phyloP scores from a whole-genome alignment of 2,888 invertebrate species.

The Ceratothoa steindachneri region DNA sequence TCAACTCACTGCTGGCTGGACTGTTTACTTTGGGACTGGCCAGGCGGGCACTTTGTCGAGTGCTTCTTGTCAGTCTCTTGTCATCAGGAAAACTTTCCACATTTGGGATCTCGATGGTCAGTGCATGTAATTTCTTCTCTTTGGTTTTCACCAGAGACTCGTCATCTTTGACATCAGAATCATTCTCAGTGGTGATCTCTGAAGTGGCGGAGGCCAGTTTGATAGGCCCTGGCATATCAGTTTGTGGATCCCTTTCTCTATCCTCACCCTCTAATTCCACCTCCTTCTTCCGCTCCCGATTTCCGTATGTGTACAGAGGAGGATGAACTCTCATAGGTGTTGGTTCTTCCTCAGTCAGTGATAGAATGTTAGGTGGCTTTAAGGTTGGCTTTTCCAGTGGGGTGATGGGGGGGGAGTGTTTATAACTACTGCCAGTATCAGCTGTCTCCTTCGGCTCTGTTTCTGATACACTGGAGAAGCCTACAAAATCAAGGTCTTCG shows the following conservation, averaged over 20 bases:
- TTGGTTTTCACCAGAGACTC: conserved; percentile 29
- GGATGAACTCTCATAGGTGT: conserved; percentile 65
- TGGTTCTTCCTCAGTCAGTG: conserved; percentile 47
- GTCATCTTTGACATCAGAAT: not conserved
- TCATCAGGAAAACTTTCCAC: conserved; percentile 52
- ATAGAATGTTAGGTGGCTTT: conserved; percentile 34
- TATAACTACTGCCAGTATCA: not conserved
- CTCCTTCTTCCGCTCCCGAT: conserved; percentile 58
- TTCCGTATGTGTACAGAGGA: conserved; percentile 72
- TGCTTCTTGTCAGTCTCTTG: conserved; percentile 51
- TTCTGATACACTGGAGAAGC: conserved; percentile 38
- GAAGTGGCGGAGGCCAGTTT: not conserved
- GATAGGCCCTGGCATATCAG: not conserved
- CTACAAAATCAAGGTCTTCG: conserved; percentile 45
- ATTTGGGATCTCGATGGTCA: conserved; percentile 75
- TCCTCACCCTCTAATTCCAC: conserved; percentile 44
- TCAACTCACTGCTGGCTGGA: conserved; percentile 37
- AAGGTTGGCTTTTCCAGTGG: conserved; percentile 11
- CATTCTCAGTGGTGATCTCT: not conserved
- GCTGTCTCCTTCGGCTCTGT: conserved; percentile 16
- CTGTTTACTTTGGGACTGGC: conserved; percentile 50
- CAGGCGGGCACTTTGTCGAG: conserved; percentile 53
- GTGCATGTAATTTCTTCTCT: conserved; percentile 63
- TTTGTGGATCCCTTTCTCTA: conserved; percentile 28
- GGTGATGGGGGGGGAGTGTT: no score